These are phyloP conservation scores for Telmatherina bonti DNA, from an alignment of 2,797 vertebrate species.

Conservation along the genomic window DNA sequence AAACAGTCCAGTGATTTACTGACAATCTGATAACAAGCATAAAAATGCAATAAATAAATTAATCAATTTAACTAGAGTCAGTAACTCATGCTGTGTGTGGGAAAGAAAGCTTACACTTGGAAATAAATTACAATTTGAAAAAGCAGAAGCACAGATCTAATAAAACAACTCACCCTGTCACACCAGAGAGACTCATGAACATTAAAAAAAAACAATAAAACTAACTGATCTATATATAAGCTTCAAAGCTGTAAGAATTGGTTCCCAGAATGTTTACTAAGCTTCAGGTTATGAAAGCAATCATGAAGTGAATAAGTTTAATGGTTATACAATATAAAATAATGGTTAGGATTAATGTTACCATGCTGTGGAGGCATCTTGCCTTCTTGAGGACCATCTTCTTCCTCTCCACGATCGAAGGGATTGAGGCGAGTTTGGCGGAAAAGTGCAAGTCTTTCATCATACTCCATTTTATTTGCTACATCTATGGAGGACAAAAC, in stretches of 20 bases:
- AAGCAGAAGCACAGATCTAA: slow-evolving; percentile 9
- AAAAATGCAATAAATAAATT: too few relatives aligned
- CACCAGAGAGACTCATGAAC: too few relatives aligned
- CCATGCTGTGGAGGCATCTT: slow-evolving; percentile 77
- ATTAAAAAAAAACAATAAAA: neutral
- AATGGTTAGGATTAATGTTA: slow-evolving; percentile 53
- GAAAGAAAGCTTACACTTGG: too few relatives aligned
- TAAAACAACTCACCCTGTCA: slow-evolving; percentile 1
- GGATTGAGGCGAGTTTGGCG: slow-evolving; percentile 96
- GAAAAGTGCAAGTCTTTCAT: slow-evolving; percentile 92
- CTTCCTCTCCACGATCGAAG: slow-evolving; percentile 89
- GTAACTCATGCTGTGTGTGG: too few relatives aligned
- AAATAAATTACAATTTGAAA: neutral
- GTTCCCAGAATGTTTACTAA: too few relatives aligned
- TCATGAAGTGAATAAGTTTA: neutral
- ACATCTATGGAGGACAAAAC: slow-evolving; percentile 72
- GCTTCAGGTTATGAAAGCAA: neutral
- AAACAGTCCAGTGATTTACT: neutral
- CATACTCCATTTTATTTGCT: slow-evolving; percentile 90
- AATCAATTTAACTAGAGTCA: too few relatives aligned
- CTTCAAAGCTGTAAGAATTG: too few relatives aligned
- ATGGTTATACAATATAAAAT: too few relatives aligned
- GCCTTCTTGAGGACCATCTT: slow-evolving; percentile 68
- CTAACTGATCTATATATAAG: too few relatives aligned
- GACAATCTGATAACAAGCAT: too few relatives aligned